phyloP scores from a whole-genome alignment of 23 tunicate species.

The Pegea sp. region DNA sequence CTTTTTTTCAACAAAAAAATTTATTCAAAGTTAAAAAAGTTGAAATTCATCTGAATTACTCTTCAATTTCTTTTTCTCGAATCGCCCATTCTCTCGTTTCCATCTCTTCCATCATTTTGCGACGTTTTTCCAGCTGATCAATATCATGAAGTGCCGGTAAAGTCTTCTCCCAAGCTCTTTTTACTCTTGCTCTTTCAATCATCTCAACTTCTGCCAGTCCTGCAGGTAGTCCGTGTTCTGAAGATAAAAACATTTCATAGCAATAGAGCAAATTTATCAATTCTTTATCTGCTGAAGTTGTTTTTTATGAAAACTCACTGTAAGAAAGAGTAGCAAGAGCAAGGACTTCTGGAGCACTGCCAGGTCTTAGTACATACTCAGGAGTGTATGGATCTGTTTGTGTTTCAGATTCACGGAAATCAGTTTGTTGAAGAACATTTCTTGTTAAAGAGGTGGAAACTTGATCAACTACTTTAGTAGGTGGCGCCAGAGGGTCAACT shows the following conservation, averaged over 20 bases:
- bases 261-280: too few species aligned
- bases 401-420: slow-evolving; percentile 93
- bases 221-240: slow-evolving; percentile 90
- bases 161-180: slow-evolving; percentile 94
- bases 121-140: slow-evolving; percentile 67
- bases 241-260: background rate
- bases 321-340: slow-evolving; percentile 78
- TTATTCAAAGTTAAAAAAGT: background rate
- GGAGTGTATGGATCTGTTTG: slow-evolving; percentile 98
- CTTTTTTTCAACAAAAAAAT: slow-evolving; percentile 3
- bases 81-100: slow-evolving; percentile 88
- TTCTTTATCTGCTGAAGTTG: too few species aligned
- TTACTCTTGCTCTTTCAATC: slow-evolving; percentile 96
- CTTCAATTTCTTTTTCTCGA: slow-evolving; percentile 82
- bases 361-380: slow-evolving; percentile 88
- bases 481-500: slow-evolving; percentile 88
- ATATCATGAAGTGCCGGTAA: slow-evolving; percentile 89
- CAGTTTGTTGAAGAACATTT: slow-evolving; percentile 72
- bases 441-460: slow-evolving; percentile 42
- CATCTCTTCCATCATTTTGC: slow-evolving; percentile 97
- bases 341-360: slow-evolving; percentile 91
- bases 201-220: slow-evolving; percentile 97
- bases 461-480: slow-evolving; percentile 25
- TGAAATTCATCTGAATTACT: slow-evolving; percentile 10
- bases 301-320: slow-evolving; percentile 14